Percentiles rank a stretch among this genome's conserved stretches.
Conservation (phyloP, 2,888 invertebrate species). For the Venustoraphidia nigricollis region DNA sequence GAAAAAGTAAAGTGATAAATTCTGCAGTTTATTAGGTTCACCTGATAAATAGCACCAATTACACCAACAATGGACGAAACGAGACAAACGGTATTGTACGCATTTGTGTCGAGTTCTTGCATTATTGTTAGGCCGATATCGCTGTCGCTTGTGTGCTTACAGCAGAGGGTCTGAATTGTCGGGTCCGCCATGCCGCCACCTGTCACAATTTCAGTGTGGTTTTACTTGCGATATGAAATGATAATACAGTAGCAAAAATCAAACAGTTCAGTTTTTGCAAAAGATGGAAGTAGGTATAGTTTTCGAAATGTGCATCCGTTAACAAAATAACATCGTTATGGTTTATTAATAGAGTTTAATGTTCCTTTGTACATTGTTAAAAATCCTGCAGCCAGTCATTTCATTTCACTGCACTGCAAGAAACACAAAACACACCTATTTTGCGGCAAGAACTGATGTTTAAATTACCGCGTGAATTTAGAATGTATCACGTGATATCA, state of each 20-base stretch:
- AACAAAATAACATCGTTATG: too few species aligned
- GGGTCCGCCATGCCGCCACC: constrained; percentile 54
- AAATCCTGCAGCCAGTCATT: too few species aligned
- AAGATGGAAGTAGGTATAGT: too few species aligned
- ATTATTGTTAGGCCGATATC: constrained; percentile 49
- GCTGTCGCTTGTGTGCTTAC: constrained; percentile 45
- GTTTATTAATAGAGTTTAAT: too few species aligned
- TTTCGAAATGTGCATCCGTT: too few species aligned
- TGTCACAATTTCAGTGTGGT: neutral
- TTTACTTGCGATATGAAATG: neutral
- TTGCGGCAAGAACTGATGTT: too few species aligned
- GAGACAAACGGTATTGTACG: constrained; percentile 59
- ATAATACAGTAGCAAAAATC: neutral
- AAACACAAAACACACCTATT: too few species aligned
- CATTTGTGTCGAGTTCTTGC: constrained; percentile 56
- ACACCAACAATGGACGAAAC: constrained; percentile 59
- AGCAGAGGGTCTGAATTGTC: constrained; percentile 71
- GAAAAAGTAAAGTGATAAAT: neutral
- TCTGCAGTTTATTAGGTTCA: constrained; percentile 19
- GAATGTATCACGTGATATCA: too few species aligned
- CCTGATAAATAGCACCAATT: constrained; percentile 63
- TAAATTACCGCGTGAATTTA: too few species aligned
- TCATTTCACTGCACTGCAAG: too few species aligned
- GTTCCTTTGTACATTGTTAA: too few species aligned
- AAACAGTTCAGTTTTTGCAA: too few species aligned